Evolutionary conservation across 1,140 invertebrate species (phyloP).

Genomic region (Heliconius eleuchia): DNA sequence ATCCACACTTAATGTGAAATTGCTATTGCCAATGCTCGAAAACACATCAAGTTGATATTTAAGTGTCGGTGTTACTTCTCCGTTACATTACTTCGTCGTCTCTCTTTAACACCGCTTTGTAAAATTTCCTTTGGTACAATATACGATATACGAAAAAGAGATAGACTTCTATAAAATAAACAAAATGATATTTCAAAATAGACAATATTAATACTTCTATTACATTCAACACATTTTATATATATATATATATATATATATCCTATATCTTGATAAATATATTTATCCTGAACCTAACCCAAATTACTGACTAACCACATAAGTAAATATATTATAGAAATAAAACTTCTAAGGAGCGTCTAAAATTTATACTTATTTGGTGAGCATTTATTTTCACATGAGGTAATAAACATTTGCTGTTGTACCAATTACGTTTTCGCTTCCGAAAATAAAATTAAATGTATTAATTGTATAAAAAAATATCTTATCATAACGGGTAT

Average conservation of each 20-base stretch:
- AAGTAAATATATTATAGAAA: background rate
- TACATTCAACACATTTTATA: background rate
- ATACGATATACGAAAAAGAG: background rate
- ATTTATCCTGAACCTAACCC: background rate
- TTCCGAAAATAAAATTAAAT: background rate
- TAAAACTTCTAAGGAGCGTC: background rate
- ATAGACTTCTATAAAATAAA: background rate
- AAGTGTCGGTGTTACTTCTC: background rate
- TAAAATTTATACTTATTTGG: conserved; percentile 5
- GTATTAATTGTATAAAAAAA: background rate
- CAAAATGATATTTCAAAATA: background rate
- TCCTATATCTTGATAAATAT: background rate
- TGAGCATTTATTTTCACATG: background rate
- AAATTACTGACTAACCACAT: conserved; percentile 4
- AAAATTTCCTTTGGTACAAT: background rate
- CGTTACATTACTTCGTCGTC: background rate
- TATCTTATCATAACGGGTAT: too few species aligned
- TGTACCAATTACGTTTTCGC: background rate
- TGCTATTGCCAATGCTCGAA: too few species aligned
- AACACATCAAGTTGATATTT: background rate
- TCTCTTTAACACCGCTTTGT: background rate
- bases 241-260: background rate
- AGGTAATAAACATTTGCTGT: background rate
- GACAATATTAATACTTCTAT: background rate
- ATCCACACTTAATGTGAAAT: too few species aligned